Base-by-base conservation (phyloP, 1,140 invertebrate genomes). In the Drosophila dunni region DNA sequence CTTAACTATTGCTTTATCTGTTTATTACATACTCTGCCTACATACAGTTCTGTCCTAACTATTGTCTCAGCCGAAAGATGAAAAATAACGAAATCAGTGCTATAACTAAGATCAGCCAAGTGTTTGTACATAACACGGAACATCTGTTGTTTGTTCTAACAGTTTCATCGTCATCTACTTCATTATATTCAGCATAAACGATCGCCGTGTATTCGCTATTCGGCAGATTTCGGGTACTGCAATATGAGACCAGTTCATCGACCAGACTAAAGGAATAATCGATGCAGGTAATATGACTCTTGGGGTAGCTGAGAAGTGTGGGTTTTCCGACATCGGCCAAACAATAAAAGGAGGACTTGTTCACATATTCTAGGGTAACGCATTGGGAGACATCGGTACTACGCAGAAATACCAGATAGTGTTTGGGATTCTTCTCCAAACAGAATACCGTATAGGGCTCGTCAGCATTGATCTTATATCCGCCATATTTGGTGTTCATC, bases 401-500 rank as follows among this genome's bases (percentile, higher is more conserved):
- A 20, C 62, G 48, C 36, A 76, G 56, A 1, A 72, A 6, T 0
- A 72, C 0, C 11, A 76, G 34, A 38, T 61, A 34, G 1, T 38
- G 20, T 1, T 3, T 17, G 8, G 4, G 11, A 2, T 42, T 17
- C 1, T 2, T 7, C 0, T 72, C 40, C 0, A 7, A 9, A 8
- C 42, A n/a, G 46, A 72, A 66, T n/a, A 61, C 11, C 33, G 20
- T 56, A 34, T 61, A 75, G 0, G 61, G 24, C 5, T 71, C 61
- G 9, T 56, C 74, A 0, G 2, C 3, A 0, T 24, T 20, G 1
- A 65, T 3, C 40, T 61, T 11, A 20, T 38, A 61, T 15, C 48
- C 56, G 6, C 61, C 36, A 61, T 72, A 72, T 61, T 56, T 65
- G 1, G 7, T 2, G 0, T 6, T 0, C 20, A 65, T 10, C 3